Evolutionary conservation across 2,113 vertebrate species (phyloP), one percentile per base, ranked within the genome.

Genomic region (Sporophila hypoxantha): DNA sequence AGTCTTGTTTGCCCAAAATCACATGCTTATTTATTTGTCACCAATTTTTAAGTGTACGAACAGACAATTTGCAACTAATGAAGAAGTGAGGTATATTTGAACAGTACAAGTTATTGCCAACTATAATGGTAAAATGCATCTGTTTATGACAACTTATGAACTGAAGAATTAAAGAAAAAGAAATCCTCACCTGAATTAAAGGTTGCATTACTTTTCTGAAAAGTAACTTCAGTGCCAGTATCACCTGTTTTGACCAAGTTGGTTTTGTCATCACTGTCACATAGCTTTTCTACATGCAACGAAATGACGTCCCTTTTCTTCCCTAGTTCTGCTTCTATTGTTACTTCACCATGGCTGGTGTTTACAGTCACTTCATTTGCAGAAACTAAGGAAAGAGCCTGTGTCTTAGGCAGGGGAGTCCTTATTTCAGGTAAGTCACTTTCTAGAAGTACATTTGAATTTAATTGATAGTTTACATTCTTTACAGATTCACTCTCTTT

Each of bases 131-230:
- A 94, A 83, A 88, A 76, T 59, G 6, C 16, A 82, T 37, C 8
- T 59, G 46, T 46, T 79, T 57, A 39, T 10, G 10, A 49, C 32
- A 70, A 37, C 6, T 74, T 61, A 56, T 22, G 70, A 82, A 75
- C 9, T 7, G 6, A 61, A 73, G 16, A 47, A n/a, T 17, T 36
- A 36, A 60, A 16, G 27, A 65, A 26, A 49, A 26, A 49, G 0
- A 80, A 85, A 82, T 56, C 23, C 96, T 97, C 85, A 97, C 97
- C 97, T 95, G 50, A 46, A 83, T 82, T 74, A 53, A 49, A 17
- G 26, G 42, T 34, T 85, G 42, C 1, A 14, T 81, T 91, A 85
- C 49, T 90, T 80, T 85, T 92, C 55, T 88, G 82, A 60, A 88
- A 74, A 92, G 85, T 49, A 90, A 92, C 60, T 78, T 87, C 50